phyloP scores from a whole-genome alignment of 1,140 invertebrate species.

The Drosophila repletoides region DNA sequence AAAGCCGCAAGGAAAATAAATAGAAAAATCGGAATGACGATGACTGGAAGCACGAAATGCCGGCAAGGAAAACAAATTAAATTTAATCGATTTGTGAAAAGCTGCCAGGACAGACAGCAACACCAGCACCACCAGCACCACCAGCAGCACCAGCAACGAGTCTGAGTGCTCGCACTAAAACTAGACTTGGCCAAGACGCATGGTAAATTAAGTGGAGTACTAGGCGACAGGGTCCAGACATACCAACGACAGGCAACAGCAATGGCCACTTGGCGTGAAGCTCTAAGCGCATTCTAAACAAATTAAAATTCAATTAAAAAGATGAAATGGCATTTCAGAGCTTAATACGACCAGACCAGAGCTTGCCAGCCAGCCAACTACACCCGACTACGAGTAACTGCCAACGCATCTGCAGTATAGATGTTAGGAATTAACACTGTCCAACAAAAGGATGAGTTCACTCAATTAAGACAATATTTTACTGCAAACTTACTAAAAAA shows the following conservation, averaged over 20 bases:
- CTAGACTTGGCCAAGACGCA: conserved; percentile 36
- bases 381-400: too few species aligned
- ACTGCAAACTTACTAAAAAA: too few species aligned
- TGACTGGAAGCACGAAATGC: conserved; percentile 52
- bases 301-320: conserved; percentile 82
- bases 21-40: conserved; percentile 29
- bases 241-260: conserved; percentile 10
- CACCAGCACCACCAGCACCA: conserved; percentile 8
- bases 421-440: conserved; percentile 9
- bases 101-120: conserved; percentile 53
- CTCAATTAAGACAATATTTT: too few species aligned
- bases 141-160: conserved; percentile 3
- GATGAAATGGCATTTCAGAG: conserved; percentile 77
- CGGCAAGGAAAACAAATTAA: conserved; percentile 78
- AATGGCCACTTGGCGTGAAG: conserved; percentile 46
- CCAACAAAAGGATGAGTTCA: too few species aligned
- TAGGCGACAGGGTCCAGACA: conserved; percentile 10
- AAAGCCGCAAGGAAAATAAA: conserved; percentile 19
- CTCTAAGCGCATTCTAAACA: conserved; percentile 80
- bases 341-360: conserved; percentile 47
- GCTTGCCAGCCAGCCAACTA: not conserved
- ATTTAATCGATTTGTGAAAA: conserved; percentile 81
- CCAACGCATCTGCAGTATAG: conserved; percentile 6
- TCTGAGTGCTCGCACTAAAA: conserved; percentile 10
- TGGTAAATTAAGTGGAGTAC: conserved; percentile 49